phyloP scores from a whole-genome alignment of 2,113 vertebrate species.

The Cyanocitta stelleri region DNA sequence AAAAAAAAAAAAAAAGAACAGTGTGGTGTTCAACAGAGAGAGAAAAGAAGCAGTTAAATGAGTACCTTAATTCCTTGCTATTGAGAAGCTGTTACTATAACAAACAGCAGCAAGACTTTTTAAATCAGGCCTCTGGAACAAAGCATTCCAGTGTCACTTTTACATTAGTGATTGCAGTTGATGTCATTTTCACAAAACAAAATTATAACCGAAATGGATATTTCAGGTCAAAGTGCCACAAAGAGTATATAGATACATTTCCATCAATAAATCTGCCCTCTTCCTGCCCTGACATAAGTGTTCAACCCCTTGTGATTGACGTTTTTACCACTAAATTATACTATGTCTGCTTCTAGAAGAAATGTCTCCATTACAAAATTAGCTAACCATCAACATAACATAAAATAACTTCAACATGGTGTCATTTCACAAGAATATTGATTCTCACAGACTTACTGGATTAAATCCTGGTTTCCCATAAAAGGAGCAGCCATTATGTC shows the following conservation, averaged over 20 bases:
- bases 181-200: slow-evolving; percentile 93
- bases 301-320: slow-evolving; percentile 85
- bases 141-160: slow-evolving; percentile 74
- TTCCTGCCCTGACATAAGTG: slow-evolving; percentile 79
- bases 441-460: slow-evolving; percentile 84
- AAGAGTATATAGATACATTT: slow-evolving; percentile 89
- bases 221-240: slow-evolving; percentile 82
- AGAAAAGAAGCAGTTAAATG: slow-evolving; percentile 50
- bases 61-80: slow-evolving; percentile 2
- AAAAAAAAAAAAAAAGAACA: not conserved
- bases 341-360: slow-evolving; percentile 82
- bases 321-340: slow-evolving; percentile 90
- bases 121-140: slow-evolving; percentile 56
- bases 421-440: slow-evolving; percentile 91
- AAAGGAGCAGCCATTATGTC: slow-evolving; percentile 79
- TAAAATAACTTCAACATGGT: slow-evolving; percentile 85
- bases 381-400: slow-evolving; percentile 91
- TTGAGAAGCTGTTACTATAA: slow-evolving; percentile 15
- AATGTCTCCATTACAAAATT: slow-evolving; percentile 90
- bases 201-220: slow-evolving; percentile 91
- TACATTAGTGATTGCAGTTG: slow-evolving; percentile 79
- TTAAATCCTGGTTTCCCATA: slow-evolving; percentile 88
- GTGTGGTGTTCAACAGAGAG: not conserved
- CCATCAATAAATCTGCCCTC: slow-evolving; percentile 90
- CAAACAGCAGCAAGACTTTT: slow-evolving; percentile 27